phyloP scores from a whole-genome alignment of 2,888 invertebrate genomes.

The Blera fallax region DNA sequence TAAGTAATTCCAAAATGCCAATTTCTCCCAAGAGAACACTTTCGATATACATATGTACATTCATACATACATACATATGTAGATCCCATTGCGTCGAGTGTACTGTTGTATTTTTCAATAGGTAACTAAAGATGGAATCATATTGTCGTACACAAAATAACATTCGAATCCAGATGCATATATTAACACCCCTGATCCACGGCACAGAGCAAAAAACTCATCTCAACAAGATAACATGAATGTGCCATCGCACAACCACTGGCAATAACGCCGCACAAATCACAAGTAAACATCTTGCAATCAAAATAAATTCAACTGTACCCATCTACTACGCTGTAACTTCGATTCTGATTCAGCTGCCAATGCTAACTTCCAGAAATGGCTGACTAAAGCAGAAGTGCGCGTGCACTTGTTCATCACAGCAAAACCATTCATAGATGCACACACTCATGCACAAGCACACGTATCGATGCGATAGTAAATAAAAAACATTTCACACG shows the following conservation, averaged over 20 bases:
- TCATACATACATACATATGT: too few species aligned
- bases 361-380: not conserved
- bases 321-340: not conserved
- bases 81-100: too few species aligned
- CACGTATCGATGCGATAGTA: not conserved
- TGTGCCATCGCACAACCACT: not conserved
- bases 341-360: not conserved
- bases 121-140: too few species aligned
- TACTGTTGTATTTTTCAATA: too few species aligned
- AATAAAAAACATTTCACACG: slow-evolving; percentile 33
- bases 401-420: slow-evolving; percentile 47
- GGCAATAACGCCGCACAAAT: not conserved
- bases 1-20: too few species aligned
- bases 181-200: not conserved
- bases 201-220: not conserved
- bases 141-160: too few species aligned
- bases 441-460: not conserved
- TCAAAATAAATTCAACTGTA: slow-evolving; percentile 6
- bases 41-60: too few species aligned
- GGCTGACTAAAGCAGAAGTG: not conserved
- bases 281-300: slow-evolving; percentile 11
- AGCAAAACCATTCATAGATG: slow-evolving; percentile 44
- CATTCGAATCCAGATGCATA: not conserved
- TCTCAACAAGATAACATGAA: not conserved
- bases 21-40: too few species aligned